phyloP scores from a whole-genome alignment of 1,140 invertebrate species.

The Portunus trituberculatus region DNA sequence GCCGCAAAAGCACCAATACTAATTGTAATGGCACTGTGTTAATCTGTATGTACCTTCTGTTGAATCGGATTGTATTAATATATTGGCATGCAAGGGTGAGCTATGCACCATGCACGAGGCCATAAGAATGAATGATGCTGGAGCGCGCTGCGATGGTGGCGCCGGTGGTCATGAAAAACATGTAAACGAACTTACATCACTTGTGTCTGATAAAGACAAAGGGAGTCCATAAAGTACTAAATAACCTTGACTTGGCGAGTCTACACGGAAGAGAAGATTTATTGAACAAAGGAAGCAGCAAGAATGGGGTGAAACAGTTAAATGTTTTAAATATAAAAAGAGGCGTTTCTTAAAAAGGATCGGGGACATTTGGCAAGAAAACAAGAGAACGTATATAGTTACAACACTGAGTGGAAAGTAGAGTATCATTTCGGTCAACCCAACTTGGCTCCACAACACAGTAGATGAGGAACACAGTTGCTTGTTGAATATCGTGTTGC shows the following conservation, averaged over 20 bases:
- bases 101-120: neutral
- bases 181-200: neutral
- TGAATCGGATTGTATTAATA: neutral
- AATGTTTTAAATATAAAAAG: constrained; percentile 4
- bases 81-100: neutral
- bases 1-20: neutral
- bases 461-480: constrained; percentile 10
- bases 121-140: neutral
- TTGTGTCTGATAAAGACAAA: neutral
- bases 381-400: constrained; percentile 15
- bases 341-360: neutral
- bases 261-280: neutral
- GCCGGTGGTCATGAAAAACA: neutral
- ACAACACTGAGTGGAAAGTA: neutral
- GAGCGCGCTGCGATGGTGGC: neutral
- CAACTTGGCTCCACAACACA: neutral
- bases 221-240: neutral
- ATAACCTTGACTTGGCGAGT: neutral
- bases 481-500: constrained; percentile 3
- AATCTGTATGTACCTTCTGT: neutral
- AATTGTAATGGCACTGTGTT: neutral
- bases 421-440: neutral
- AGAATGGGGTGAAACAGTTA: constrained; percentile 21
- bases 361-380: neutral
- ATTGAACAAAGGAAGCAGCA: constrained; percentile 13